Evolutionary conservation across 2,113 vertebrate species (phyloP).

Genomic region (Anthoscopus minutus): DNA sequence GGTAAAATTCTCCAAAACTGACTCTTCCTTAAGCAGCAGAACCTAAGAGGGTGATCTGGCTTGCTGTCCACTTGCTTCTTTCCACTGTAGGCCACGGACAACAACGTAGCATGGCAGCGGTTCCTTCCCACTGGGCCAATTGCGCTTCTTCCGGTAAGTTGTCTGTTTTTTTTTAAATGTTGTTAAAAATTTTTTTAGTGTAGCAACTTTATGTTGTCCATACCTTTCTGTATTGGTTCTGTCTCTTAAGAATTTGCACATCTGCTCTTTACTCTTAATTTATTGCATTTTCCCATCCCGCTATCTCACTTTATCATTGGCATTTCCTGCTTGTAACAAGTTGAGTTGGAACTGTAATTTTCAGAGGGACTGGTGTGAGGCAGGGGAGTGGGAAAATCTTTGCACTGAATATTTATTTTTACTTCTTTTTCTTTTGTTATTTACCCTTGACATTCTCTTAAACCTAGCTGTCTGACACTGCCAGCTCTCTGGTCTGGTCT

Average conservation of each 20-base stretch:
- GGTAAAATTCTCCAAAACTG: slow-evolving; percentile 58
- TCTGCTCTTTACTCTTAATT: background rate
- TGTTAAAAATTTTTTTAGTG: background rate
- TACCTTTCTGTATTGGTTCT: background rate
- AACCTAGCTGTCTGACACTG: slow-evolving; percentile 85
- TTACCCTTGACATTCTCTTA: background rate
- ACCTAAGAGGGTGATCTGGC: background rate
- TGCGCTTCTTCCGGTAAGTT: slow-evolving; percentile 89
- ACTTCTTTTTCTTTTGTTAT: background rate
- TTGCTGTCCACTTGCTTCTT: background rate
- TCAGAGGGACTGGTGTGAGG: background rate
- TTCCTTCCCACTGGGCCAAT: slow-evolving; percentile 95
- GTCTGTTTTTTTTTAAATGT: background rate
- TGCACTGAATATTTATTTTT: background rate
- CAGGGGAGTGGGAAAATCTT: background rate
- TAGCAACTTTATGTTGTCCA: background rate
- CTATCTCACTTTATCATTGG: background rate
- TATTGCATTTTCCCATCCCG: background rate
- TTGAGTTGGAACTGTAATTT: background rate
- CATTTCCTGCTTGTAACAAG: background rate
- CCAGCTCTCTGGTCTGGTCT: slow-evolving; percentile 96
- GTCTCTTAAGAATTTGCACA: background rate
- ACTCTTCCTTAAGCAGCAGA: background rate
- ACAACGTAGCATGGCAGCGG: slow-evolving; percentile 96
- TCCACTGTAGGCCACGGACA: slow-evolving; percentile 83